Percentiles rank a stretch among this genome's conserved stretches.
Evolutionary conservation across 2,888 invertebrate species (phyloP).

Genomic region (Andrena praecox): DNA sequence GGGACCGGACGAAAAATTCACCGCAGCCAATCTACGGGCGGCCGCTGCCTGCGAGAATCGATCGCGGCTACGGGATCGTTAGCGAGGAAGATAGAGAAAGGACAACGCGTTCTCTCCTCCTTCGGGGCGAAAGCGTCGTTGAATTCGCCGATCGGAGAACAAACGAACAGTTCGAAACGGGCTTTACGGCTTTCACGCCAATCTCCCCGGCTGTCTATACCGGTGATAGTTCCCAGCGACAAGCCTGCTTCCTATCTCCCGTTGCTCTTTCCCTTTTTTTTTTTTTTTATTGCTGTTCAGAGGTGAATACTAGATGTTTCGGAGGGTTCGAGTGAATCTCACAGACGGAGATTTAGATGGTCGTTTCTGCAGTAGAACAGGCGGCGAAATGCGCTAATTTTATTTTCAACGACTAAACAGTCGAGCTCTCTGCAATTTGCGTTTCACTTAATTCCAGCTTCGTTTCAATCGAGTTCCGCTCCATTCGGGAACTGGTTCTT

Average conservation of each 20-base stretch:
- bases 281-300: background rate
- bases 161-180: conserved; percentile 60
- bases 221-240: conserved; percentile 53
- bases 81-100: conserved; percentile 21
- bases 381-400: background rate
- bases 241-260: conserved; percentile 16
- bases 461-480: too few species aligned
- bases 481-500: background rate
- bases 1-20: conserved; percentile 25
- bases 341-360: background rate
- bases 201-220: conserved; percentile 53
- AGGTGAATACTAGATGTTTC: conserved; percentile 19
- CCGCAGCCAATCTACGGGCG: conserved; percentile 32
- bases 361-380: background rate
- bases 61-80: conserved; percentile 27
- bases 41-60: conserved; percentile 26
- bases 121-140: conserved; percentile 48
- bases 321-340: background rate
- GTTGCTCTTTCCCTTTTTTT: background rate
- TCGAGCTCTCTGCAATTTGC: too few species aligned
- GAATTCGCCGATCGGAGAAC: conserved; percentile 62
- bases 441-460: too few species aligned
- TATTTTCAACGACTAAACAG: background rate
- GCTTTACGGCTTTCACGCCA: conserved; percentile 64
- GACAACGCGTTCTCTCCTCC: background rate